A percentile compares a stretch with the other conserved stretches of the same genome.
These are phyloP conservation scores for Petrocephalus schoutedeni DNA, from an alignment of 2,797 vertebrate species.

Conservation along the genomic window DNA sequence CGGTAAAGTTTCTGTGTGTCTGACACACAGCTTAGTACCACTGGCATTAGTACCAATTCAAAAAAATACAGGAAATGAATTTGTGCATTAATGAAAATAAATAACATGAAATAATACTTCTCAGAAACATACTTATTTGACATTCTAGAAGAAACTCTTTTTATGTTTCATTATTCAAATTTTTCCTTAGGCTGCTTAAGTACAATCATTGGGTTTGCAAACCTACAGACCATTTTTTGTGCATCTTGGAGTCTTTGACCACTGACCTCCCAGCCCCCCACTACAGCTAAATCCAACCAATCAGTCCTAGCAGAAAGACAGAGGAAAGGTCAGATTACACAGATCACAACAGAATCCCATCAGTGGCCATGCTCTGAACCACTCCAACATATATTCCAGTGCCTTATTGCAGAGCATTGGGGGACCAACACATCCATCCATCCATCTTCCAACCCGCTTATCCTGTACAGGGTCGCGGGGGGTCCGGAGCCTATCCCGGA, in stretches of 20 bases:
- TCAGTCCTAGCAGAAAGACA: conserved; percentile 54
- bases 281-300: conserved; percentile 45
- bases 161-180: conserved; percentile 31
- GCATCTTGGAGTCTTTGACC: conserved; percentile 47
- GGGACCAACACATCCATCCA: conserved; percentile 28
- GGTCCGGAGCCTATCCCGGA: too few relatives aligned
- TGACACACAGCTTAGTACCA: neutral
- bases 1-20: neutral
- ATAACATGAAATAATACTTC: conserved; percentile 66
- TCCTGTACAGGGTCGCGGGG: too few relatives aligned
- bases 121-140: conserved; percentile 55
- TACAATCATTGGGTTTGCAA: neutral
- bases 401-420: conserved; percentile 61
- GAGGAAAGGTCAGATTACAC: conserved; percentile 62
- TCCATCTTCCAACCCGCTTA: too few relatives aligned
- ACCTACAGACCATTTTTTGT: conserved; percentile 34
- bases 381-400: conserved; percentile 53
- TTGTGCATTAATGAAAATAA: conserved; percentile 58
- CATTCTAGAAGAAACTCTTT: conserved; percentile 46
- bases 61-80: neutral
- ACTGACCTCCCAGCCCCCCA: conserved; percentile 35
- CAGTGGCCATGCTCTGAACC: conserved; percentile 38
- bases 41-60: neutral
- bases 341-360: conserved; percentile 57
- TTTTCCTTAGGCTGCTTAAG: conserved; percentile 40